Base-by-base conservation (phyloP, 2,888 invertebrate genomes). In the Drosophila dives region DNA sequence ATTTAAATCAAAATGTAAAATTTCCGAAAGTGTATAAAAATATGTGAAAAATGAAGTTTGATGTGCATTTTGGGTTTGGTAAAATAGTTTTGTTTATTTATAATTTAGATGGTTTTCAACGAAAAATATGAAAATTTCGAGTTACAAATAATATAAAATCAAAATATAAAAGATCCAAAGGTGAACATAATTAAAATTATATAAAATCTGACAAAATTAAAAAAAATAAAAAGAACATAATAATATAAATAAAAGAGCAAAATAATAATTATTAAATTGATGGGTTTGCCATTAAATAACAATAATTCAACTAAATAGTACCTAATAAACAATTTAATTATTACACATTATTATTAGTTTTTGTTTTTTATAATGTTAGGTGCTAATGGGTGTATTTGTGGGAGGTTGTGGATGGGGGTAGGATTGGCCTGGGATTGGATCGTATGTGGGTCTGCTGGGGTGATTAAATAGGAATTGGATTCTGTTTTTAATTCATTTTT, bases 261-360 rank as follows among this genome's bases (percentile, higher is more conserved):
- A 77, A 72, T 23, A 55, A 77, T 72, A 29, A 69, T 15, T 69
- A 65, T 59, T 50, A 60, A 70, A 71, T 51, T 56, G 32, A 17
- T 60, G 56, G 42, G 38, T 56, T 62, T n/a, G 64, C 36, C 74
- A 60, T 70, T 60, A 58, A 51, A 61, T 78, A 81, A 81, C 67
- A 79, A 76, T 71, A 86, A 83, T 83, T 88, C 81, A 70, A 64
- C 80, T 86, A 89, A 72, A 70, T 80, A 75, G 84, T 72, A 65
- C 53, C 73, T 79, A 82, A 65, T 76, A 68, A 68, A 66, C 60
- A 76, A 63, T 49, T 54, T 58, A 53, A 38, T 54, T 58, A 65
- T 68, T 68, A 64, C 53, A 61, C 64, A 64, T 65, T 64, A 59
- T 68, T 71, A 55, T 58, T 60, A 49, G 48, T 8, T 51, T 3